Percentiles rank a stretch among this genome's conserved stretches.
These are phyloP conservation scores for Parnassius smintheus DNA, from an alignment of 2,888 invertebrate genomes.

Conservation along the genomic window DNA sequence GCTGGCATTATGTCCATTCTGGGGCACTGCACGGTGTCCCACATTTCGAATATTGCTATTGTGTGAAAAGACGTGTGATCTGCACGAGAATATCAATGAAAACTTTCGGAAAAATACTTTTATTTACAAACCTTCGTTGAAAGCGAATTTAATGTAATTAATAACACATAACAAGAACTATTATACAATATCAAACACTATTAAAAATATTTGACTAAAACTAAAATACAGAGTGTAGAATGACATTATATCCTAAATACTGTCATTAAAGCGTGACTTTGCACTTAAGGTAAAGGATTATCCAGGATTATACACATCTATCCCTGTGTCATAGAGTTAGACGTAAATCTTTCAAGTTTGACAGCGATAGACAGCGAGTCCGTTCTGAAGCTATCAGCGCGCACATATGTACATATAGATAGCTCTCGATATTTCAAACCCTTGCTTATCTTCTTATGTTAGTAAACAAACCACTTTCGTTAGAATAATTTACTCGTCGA, in stretches of 20 bases:
- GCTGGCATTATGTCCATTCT: slow-evolving; percentile 25
- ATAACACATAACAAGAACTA: no score
- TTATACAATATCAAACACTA: not conserved
- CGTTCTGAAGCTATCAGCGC: slow-evolving; percentile 46
- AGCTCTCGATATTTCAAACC: slow-evolving; percentile 57
- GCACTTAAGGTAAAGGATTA: slow-evolving; percentile 70
- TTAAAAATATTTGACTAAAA: not conserved
- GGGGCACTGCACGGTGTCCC: slow-evolving; percentile 14
- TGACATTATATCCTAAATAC: slow-evolving; percentile 40
- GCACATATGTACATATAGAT: slow-evolving; percentile 54
- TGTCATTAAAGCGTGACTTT: slow-evolving; percentile 62
- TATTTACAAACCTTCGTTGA: slow-evolving; percentile 3
- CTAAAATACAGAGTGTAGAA: no score
- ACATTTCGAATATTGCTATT: slow-evolving; percentile 25
- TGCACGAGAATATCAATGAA: slow-evolving; percentile 4
- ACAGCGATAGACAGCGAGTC: slow-evolving; percentile 61
- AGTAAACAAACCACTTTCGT: slow-evolving; percentile 75
- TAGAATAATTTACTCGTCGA: slow-evolving; percentile 73
- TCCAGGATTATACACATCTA: slow-evolving; percentile 63
- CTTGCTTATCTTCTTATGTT: slow-evolving; percentile 63
- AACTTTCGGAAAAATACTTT: slow-evolving; percentile 15
- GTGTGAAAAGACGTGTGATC: slow-evolving; percentile 21
- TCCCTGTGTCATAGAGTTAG: slow-evolving; percentile 66
- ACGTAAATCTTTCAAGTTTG: slow-evolving; percentile 71
- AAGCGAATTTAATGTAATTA: no score